A percentile compares a stretch with the other conserved stretches of the same genome.
Conservation (phyloP, 2,888 invertebrate species). For the Spatulosminthurus flaviceps region DNA sequence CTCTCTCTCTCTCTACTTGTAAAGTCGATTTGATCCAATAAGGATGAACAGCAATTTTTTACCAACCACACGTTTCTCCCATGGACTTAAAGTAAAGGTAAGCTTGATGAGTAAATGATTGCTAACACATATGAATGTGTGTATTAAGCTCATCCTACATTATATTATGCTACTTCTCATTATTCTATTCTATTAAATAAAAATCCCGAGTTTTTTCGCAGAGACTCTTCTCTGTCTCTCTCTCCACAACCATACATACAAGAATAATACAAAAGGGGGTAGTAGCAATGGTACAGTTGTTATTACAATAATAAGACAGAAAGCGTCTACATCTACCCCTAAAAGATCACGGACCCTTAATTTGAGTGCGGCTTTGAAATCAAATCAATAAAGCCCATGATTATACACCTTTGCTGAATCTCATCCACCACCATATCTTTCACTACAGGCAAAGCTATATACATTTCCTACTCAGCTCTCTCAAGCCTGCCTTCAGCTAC, state of each 20-base stretch:
- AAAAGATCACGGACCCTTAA: constrained; percentile 51
- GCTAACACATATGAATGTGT: constrained; percentile 19
- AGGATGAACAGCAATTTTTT: constrained; percentile 48
- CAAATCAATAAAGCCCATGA: constrained; percentile 56
- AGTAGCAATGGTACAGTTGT: constrained; percentile 27
- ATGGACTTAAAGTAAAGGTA: neutral
- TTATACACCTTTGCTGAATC: constrained; percentile 46
- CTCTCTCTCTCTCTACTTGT: constrained; percentile 31
- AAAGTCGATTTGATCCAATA: constrained; percentile 44
- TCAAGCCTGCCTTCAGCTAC: constrained; percentile 39
- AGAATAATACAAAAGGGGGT: neutral
- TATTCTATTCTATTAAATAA: constrained; percentile 27
- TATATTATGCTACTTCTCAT: constrained; percentile 40
- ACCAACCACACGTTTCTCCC: neutral
- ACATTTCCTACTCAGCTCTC: neutral
- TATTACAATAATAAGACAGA: constrained; percentile 46
- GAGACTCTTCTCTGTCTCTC: too few relatives aligned
- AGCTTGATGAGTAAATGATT: constrained; percentile 18
- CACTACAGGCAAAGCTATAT: constrained; percentile 11
- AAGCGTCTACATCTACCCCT: constrained; percentile 29
- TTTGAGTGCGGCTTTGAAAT: constrained; percentile 58
- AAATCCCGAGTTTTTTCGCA: neutral
- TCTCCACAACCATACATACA: too few relatives aligned
- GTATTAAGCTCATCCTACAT: constrained; percentile 22
- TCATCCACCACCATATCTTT: constrained; percentile 24